phyloP scores from a whole-genome alignment of 2,113 vertebrate species.

The Vulpes lagopus region DNA sequence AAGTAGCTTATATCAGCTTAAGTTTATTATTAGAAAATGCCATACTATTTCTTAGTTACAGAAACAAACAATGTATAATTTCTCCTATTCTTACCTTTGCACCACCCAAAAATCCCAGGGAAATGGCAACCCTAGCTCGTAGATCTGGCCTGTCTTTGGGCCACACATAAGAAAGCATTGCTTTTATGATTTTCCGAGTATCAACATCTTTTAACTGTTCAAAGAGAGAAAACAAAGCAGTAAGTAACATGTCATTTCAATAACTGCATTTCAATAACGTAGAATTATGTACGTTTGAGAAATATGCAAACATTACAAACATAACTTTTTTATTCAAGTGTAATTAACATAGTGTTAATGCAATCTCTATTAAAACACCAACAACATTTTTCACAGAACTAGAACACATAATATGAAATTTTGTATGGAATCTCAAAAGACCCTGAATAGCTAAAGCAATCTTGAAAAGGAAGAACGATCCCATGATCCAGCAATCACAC shows the following conservation, averaged over 20 bases:
- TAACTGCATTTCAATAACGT: conserved; percentile 44
- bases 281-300: conserved; percentile 43
- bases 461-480: not conserved
- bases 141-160: conserved; percentile 97
- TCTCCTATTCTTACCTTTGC: conserved; percentile 92
- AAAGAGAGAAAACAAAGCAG: conserved; percentile 73
- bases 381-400: not conserved
- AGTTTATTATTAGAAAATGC: conserved; percentile 29
- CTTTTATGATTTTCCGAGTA: conserved; percentile 92
- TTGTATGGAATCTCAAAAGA: not conserved
- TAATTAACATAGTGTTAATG: not conserved
- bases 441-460: not conserved
- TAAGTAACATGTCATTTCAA: conserved; percentile 57
- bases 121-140: conserved; percentile 93
- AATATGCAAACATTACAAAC: conserved; percentile 39
- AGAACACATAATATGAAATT: not conserved
- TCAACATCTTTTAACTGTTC: conserved; percentile 95
- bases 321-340: not conserved
- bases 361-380: not conserved
- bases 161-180: conserved; percentile 98
- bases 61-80: not conserved
- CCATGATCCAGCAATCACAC: not conserved
- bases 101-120: conserved; percentile 93
- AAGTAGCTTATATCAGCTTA: not conserved
- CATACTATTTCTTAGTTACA: conserved; percentile 43